phyloP scores from a whole-genome alignment of 2,888 invertebrate species.

The Prenolepis imparis region DNA sequence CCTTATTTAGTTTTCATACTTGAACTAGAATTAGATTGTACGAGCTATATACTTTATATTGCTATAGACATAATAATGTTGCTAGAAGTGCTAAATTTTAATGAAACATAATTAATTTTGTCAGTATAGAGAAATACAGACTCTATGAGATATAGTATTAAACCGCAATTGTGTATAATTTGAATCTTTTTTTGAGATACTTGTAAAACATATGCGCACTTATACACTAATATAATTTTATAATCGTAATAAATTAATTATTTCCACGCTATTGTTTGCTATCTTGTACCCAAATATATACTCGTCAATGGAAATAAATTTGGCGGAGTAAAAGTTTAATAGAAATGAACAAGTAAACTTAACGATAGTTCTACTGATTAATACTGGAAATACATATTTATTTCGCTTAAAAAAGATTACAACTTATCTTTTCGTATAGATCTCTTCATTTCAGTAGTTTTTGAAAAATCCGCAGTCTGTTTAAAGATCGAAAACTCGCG shows the following conservation, averaged over 20 bases:
- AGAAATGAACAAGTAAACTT: neutral
- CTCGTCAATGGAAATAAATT: neutral
- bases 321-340: neutral
- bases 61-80: neutral
- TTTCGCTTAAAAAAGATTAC: too few relatives aligned
- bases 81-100: conserved; percentile 22
- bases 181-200: conserved; percentile 7
- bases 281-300: neutral
- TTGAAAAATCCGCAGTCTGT: neutral
- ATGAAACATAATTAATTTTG: neutral
- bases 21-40: neutral
- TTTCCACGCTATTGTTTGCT: neutral
- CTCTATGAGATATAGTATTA: neutral
- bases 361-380: neutral
- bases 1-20: neutral
- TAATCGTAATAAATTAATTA: conserved; percentile 41
- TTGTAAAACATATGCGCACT: conserved; percentile 26
- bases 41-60: conserved; percentile 14
- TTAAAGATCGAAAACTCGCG: neutral
- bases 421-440: too few relatives aligned
- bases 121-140: neutral
- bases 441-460: too few relatives aligned
- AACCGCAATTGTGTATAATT: neutral
- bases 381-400: neutral
- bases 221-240: conserved; percentile 10